phyloP scores from a whole-genome alignment of 35 echinoderm and acorn worm genomes.

The Heliocidaris erythrogramma region DNA sequence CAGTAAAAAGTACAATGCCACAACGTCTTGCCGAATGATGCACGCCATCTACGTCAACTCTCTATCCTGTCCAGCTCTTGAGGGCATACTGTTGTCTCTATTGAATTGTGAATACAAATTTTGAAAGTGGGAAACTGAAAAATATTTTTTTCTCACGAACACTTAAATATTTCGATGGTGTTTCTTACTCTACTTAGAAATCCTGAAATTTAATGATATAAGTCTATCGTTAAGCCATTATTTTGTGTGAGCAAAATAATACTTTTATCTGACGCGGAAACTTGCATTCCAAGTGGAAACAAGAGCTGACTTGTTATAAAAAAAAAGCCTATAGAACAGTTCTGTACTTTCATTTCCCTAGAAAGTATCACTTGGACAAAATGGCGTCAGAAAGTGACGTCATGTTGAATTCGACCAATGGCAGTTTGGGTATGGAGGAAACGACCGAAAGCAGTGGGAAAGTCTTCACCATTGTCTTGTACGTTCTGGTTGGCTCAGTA shows the following conservation, averaged over 20 bases:
- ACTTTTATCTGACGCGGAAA: not conserved
- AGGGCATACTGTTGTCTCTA: too few relatives aligned
- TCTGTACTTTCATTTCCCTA: too few relatives aligned
- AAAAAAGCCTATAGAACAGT: too few relatives aligned
- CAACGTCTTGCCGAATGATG: not conserved
- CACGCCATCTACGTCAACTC: not conserved
- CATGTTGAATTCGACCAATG: not conserved
- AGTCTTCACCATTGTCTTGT: constrained; percentile 19
- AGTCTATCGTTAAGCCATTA: too few relatives aligned
- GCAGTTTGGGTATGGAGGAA: not conserved
- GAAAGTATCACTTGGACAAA: not conserved
- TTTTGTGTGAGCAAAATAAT: not conserved
- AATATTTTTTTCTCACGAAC: too few relatives aligned
- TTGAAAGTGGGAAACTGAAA: too few relatives aligned
- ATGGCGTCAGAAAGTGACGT: not conserved
- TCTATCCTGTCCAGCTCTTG: too few relatives aligned
- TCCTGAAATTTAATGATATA: too few relatives aligned
- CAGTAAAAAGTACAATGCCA: not conserved
- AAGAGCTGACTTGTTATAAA: too few relatives aligned
- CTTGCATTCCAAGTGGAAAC: not conserved
- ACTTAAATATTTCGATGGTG: too few relatives aligned
- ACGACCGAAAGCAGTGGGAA: not conserved
- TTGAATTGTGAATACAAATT: too few relatives aligned
- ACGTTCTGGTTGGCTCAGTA: constrained; percentile 31
- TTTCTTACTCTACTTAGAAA: too few relatives aligned